Evolutionary conservation across 2,888 invertebrate species (phyloP).

Genomic region (Ophion slaviceki): DNA sequence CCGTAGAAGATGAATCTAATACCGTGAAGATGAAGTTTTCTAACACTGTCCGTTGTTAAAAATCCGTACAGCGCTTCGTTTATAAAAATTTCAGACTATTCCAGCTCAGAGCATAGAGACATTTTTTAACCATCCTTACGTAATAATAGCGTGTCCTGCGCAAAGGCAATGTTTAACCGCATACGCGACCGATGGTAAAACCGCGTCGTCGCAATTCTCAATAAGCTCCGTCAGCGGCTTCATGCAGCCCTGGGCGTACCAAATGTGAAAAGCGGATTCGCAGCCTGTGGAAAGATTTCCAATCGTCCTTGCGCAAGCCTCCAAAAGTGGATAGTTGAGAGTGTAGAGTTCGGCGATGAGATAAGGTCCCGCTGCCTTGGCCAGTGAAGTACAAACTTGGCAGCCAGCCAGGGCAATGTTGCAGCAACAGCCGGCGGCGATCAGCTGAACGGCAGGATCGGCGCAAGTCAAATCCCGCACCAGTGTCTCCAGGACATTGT

Average conservation of each 20-base stretch:
- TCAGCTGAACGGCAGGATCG: conserved; percentile 84
- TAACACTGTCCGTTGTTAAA: too few relatives aligned
- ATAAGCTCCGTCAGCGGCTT: conserved; percentile 73
- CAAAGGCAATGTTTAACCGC: conserved; percentile 75
- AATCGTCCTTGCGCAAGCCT: conserved; percentile 80
- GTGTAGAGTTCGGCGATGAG: conserved; percentile 82
- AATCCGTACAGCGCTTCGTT: too few relatives aligned
- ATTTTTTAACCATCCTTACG: conserved; percentile 70
- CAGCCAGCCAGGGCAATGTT: conserved; percentile 85
- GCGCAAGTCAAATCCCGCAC: conserved; percentile 85
- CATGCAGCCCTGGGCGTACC: conserved; percentile 79
- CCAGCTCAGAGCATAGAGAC: not conserved
- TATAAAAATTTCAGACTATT: too few relatives aligned
- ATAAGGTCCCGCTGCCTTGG: conserved; percentile 85
- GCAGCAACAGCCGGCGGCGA: conserved; percentile 85
- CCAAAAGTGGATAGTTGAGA: conserved; percentile 77
- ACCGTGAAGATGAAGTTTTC: too few relatives aligned
- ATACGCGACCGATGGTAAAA: conserved; percentile 77
- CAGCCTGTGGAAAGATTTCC: conserved; percentile 80
- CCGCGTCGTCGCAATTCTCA: conserved; percentile 69
- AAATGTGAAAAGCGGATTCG: conserved; percentile 74
- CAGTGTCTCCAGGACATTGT: conserved; percentile 84
- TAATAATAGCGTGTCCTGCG: conserved; percentile 71
- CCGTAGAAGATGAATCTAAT: too few relatives aligned
- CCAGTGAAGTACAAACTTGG: conserved; percentile 82